A percentile compares a stretch with the other conserved stretches of the same genome.
phyloP scores from a whole-genome alignment of 2,797 vertebrate species.

The Toxotes lorentzi region DNA sequence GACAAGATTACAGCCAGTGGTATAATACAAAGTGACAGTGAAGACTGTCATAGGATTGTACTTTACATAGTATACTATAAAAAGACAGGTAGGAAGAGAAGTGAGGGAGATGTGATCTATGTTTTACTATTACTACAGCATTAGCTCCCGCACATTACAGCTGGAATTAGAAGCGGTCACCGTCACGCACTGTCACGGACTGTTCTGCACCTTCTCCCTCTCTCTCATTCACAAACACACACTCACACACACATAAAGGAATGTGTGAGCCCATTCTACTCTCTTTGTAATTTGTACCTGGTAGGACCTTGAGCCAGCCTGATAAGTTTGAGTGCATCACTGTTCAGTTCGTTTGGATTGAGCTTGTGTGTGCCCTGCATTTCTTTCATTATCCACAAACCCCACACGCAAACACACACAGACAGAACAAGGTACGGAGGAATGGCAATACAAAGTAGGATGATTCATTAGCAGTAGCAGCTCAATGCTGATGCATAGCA shows the following conservation, averaged over 20 bases:
- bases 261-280: conserved; percentile 16
- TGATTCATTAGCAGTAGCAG: conserved; percentile 13
- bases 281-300: conserved; percentile 36
- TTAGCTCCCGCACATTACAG: conserved; percentile 69
- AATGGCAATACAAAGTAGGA: conserved; percentile 10
- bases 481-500: not conserved
- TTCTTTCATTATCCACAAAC: conserved; percentile 40
- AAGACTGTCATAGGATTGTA: conserved; percentile 15
- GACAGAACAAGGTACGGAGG: not conserved
- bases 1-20: conserved; percentile 43
- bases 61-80: not conserved
- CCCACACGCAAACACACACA: not conserved
- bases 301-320: conserved; percentile 25
- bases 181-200: conserved; percentile 76
- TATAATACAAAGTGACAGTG: conserved; percentile 32
- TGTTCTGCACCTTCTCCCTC: conserved; percentile 37
- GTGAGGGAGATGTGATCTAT: conserved; percentile 23
- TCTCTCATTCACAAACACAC: conserved; percentile 14
- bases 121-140: conserved; percentile 59
- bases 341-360: conserved; percentile 19
- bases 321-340: conserved; percentile 19
- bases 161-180: conserved; percentile 83
- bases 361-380: conserved; percentile 26
- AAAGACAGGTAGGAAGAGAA: not conserved
- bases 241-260: not conserved